These are phyloP conservation scores for Limonius californicus DNA, from an alignment of 1,140 invertebrate genomes.

Conservation along the genomic window DNA sequence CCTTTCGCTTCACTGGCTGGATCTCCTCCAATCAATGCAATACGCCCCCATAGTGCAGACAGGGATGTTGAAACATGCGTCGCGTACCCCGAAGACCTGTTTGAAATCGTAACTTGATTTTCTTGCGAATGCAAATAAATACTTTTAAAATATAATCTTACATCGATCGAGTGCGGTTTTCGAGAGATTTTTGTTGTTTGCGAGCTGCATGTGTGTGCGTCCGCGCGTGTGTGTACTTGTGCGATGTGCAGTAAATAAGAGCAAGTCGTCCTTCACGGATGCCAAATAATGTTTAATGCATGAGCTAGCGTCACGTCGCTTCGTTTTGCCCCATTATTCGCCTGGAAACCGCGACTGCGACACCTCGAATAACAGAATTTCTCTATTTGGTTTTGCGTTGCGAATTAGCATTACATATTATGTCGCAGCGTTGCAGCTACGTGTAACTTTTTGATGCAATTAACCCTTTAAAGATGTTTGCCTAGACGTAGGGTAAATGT, in stretches of 20 bases:
- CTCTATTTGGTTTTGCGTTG: background rate
- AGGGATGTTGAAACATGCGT: background rate
- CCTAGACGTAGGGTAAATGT: too few relatives aligned
- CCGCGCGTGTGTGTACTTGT: too few relatives aligned
- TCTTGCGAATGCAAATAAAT: background rate
- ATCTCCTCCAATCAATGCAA: conserved; percentile 46
- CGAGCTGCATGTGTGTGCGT: background rate
- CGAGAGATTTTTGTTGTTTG: background rate
- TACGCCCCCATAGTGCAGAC: conserved; percentile 26
- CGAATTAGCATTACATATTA: conserved; percentile 1
- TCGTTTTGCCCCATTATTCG: conserved; percentile 8
- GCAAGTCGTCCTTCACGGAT: background rate
- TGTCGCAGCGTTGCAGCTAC: too few relatives aligned
- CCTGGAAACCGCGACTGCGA: conserved; percentile 9
- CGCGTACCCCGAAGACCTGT: background rate
- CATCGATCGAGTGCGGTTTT: background rate
- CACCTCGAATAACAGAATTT: conserved; percentile 14
- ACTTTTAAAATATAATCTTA: background rate
- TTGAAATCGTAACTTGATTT: background rate
- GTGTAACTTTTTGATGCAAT: too few relatives aligned
- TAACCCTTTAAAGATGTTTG: too few relatives aligned
- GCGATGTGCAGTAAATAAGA: background rate
- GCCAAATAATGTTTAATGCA: conserved; percentile 14
- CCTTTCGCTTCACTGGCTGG: conserved; percentile 44
- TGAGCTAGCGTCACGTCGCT: background rate